Evolutionary conservation across 1,140 invertebrate species (phyloP).

Genomic region (Pygmarrhopalites habei): DNA sequence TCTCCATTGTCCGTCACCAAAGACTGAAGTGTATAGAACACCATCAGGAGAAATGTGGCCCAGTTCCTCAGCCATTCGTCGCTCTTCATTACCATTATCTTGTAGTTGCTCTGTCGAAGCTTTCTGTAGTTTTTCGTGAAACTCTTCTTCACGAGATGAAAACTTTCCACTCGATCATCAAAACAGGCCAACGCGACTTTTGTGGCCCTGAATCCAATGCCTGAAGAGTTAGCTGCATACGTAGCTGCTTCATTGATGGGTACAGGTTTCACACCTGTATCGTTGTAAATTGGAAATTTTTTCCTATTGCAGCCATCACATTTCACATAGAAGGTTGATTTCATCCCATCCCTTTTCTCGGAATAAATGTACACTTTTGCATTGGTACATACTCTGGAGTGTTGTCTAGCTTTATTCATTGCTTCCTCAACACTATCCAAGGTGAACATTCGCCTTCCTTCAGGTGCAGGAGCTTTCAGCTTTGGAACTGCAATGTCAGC

Average conservation of each 20-base stretch:
- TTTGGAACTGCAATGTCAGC: too few relatives aligned
- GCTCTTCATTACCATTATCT: slow-evolving; percentile 26
- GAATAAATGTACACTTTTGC: background rate
- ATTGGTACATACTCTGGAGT: background rate
- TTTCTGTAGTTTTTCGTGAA: background rate
- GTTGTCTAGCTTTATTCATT: slow-evolving; percentile 1
- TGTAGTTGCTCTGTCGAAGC: background rate
- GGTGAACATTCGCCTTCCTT: slow-evolving; percentile 2
- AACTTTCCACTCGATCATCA: background rate
- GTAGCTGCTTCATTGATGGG: slow-evolving; percentile 2
- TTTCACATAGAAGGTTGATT: too few relatives aligned
- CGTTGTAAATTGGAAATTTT: too few relatives aligned
- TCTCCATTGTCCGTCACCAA: slow-evolving; percentile 42
- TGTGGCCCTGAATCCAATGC: background rate
- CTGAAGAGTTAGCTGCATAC: background rate
- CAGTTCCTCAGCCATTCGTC: slow-evolving; percentile 11
- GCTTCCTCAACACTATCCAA: background rate
- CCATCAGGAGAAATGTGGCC: slow-evolving; percentile 33
- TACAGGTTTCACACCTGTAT: background rate
- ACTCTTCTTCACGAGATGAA: slow-evolving; percentile 6
- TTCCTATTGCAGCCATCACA: too few relatives aligned
- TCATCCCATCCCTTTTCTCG: too few relatives aligned
- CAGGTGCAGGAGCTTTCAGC: too few relatives aligned
- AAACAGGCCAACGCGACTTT: background rate
- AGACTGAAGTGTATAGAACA: slow-evolving; percentile 40